phyloP scores from a whole-genome alignment of 2,113 vertebrate genomes.

The Ctenomys sociabilis region DNA sequence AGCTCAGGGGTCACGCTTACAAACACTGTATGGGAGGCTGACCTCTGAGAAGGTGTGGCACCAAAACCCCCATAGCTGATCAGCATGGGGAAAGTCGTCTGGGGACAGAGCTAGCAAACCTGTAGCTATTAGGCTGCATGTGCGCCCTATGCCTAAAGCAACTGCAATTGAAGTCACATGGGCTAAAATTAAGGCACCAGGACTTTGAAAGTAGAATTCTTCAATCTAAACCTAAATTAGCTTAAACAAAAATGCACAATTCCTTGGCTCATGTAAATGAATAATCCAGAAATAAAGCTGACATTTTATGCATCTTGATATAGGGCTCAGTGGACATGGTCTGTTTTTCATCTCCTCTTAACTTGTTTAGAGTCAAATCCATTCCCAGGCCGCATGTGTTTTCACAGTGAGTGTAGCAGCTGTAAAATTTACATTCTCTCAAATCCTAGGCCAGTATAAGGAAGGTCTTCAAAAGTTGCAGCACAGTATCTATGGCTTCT shows the following conservation, averaged over 20 bases:
- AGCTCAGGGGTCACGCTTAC: neutral
- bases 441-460: constrained; percentile 38
- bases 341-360: constrained; percentile 59
- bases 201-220: neutral
- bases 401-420: neutral
- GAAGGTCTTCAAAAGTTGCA: neutral
- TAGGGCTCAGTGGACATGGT: neutral
- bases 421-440: neutral
- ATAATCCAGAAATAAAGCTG: constrained; percentile 64
- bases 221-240: constrained; percentile 63
- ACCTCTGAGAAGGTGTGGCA: neutral
- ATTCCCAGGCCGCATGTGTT: constrained; percentile 48
- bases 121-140: neutral
- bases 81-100: neutral
- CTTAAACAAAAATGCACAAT: constrained; percentile 64
- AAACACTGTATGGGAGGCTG: neutral
- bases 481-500: constrained; percentile 14
- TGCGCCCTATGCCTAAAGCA: neutral
- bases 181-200: constrained; percentile 39
- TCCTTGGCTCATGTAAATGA: constrained; percentile 63
- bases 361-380: constrained; percentile 42
- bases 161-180: neutral
- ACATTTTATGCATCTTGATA: constrained; percentile 63
- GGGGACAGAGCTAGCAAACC: neutral
- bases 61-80: neutral